These are phyloP conservation scores for Pseudochromis fuscus DNA, from an alignment of 2,797 vertebrate genomes.

Conservation along the genomic window DNA sequence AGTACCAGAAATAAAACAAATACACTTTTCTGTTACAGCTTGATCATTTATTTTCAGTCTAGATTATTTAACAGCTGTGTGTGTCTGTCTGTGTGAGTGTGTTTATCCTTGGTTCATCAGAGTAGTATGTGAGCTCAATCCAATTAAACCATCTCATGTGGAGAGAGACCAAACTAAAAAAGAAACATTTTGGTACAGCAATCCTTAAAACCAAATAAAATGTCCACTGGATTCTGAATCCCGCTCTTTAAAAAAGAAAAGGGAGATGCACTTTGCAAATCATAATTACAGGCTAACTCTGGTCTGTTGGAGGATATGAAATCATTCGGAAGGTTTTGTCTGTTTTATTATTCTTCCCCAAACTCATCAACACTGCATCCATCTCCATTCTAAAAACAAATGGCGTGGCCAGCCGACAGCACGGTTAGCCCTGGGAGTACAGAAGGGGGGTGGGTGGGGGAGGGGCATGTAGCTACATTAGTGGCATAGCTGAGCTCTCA, in stretches of 20 bases:
- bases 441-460: no score
- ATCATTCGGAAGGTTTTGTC: conserved; percentile 47
- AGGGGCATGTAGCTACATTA: conserved; percentile 90
- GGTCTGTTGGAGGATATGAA: conserved; percentile 86
- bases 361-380: conserved; percentile 86
- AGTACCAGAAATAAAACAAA: conserved; percentile 18
- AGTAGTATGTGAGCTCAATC: conserved; percentile 69
- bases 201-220: conserved; percentile 74
- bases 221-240: conserved; percentile 51
- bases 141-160: conserved; percentile 67
- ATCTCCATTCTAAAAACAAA: conserved; percentile 89
- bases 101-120: conserved; percentile 83
- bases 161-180: conserved; percentile 77
- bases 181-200: conserved; percentile 68
- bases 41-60: conserved; percentile 95
- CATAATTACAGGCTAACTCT: conserved; percentile 87
- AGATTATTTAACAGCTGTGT: conserved; percentile 87
- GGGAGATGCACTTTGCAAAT: conserved; percentile 81
- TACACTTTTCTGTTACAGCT: conserved; percentile 83
- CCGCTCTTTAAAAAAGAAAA: conserved; percentile 62
- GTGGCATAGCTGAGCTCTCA: conserved; percentile 99
- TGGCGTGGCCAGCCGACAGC: conserved; percentile 60
- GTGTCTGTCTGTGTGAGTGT: conserved; percentile 81
- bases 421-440: conserved; percentile 62
- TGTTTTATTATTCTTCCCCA: conserved; percentile 42